phyloP scores from a whole-genome alignment of 2,797 vertebrate species.

The Allobates femoralis region DNA sequence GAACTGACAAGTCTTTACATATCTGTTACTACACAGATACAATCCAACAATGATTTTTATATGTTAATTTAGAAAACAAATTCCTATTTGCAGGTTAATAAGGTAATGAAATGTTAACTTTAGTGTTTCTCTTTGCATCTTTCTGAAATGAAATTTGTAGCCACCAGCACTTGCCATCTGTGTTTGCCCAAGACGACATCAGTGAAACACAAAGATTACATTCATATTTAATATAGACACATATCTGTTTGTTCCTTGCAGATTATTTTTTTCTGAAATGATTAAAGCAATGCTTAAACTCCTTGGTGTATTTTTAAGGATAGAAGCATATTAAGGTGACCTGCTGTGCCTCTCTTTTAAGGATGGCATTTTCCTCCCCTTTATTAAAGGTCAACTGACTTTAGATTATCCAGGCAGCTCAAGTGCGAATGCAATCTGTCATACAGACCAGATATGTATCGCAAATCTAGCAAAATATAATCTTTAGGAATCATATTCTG shows the following conservation, averaged over 20 bases:
- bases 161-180: slow-evolving; percentile 40
- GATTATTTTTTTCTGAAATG: slow-evolving; percentile 59
- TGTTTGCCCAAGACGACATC: slow-evolving; percentile 41
- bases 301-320: slow-evolving; percentile 58
- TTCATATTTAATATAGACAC: slow-evolving; percentile 8
- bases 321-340: slow-evolving; percentile 64
- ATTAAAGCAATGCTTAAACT: slow-evolving; percentile 59
- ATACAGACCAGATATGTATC: slow-evolving; percentile 74
- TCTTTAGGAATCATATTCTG: slow-evolving; percentile 83
- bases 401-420: slow-evolving; percentile 77
- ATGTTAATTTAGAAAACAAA: slow-evolving; percentile 15
- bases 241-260: slow-evolving; percentile 32
- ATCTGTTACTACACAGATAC: not conserved
- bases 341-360: slow-evolving; percentile 65
- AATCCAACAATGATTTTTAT: not conserved
- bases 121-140: not conserved
- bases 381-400: slow-evolving; percentile 79
- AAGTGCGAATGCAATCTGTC: slow-evolving; percentile 78
- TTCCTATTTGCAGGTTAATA: not conserved
- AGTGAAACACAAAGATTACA: slow-evolving; percentile 34
- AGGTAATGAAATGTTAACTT: not conserved
- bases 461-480: slow-evolving; percentile 84
- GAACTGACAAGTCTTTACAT: too few relatives aligned
- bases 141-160: slow-evolving; percentile 8
- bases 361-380: slow-evolving; percentile 68